These are phyloP conservation scores for Gobio occitaniae DNA, from an alignment of 2,797 vertebrate species.

Conservation along the genomic window DNA sequence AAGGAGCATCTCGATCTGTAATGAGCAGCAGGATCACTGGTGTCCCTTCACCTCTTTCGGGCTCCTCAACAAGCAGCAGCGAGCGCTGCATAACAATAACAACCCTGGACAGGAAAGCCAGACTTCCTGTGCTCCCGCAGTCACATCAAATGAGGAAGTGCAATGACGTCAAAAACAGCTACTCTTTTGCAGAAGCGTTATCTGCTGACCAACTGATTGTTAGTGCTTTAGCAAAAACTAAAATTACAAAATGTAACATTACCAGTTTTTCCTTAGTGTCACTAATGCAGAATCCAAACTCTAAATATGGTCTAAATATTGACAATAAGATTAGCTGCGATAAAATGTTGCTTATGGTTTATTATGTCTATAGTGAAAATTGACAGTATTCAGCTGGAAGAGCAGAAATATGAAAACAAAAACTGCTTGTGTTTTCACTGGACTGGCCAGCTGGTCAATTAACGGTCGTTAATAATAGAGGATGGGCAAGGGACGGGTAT, in stretches of 20 bases:
- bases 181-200: conserved; percentile 10
- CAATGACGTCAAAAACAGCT: conserved; percentile 37
- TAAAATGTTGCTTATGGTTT: neutral
- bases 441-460: neutral
- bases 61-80: conserved; percentile 29
- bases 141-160: conserved; percentile 56
- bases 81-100: conserved; percentile 47
- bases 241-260: neutral
- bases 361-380: neutral
- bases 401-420: neutral
- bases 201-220: neutral
- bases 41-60: conserved; percentile 27
- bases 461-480: neutral
- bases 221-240: neutral
- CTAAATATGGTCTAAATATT: neutral
- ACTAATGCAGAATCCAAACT: neutral
- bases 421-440: neutral
- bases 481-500: neutral
- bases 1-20: conserved; percentile 40
- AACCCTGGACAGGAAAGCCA: conserved; percentile 52
- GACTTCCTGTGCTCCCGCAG: conserved; percentile 56
- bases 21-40: conserved; percentile 47
- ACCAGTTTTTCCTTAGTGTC: neutral
- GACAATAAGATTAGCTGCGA: too few relatives aligned
- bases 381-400: neutral